Conservation (phyloP, 1,140 invertebrate genomes). For the Bilobella aurantiaca region DNA sequence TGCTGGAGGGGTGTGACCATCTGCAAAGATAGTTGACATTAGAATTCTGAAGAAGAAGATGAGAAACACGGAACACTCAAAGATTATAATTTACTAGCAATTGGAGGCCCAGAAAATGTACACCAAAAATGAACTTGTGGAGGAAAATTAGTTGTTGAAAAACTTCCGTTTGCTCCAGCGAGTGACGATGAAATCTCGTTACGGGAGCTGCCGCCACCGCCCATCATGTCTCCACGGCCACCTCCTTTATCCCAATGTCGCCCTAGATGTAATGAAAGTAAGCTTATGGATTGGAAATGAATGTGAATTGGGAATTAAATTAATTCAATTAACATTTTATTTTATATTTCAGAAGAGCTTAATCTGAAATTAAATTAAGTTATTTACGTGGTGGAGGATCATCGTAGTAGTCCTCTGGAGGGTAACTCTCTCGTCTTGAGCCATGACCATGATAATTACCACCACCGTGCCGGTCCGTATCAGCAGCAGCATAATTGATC, state of each 20-base stretch:
- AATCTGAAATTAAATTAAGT: too few species aligned
- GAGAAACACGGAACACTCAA: background rate
- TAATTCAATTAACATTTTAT: too few species aligned
- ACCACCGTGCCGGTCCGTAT: background rate
- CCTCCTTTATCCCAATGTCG: slow-evolving; percentile 26
- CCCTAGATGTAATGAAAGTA: background rate
- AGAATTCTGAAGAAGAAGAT: background rate
- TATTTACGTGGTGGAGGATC: background rate
- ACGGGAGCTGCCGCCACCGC: slow-evolving; percentile 16
- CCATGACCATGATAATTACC: background rate
- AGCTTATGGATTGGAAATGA: background rate
- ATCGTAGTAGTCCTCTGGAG: background rate
- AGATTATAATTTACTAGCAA: slow-evolving; percentile 15
- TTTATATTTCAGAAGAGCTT: too few species aligned
- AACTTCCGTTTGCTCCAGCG: background rate
- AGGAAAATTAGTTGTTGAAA: slow-evolving; percentile 27
- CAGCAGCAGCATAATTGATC: slow-evolving; percentile 29
- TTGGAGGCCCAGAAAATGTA: slow-evolving; percentile 34
- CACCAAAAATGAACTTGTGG: slow-evolving; percentile 36
- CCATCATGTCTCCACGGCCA: slow-evolving; percentile 15
- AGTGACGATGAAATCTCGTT: slow-evolving; percentile 10
- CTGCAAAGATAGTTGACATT: background rate
- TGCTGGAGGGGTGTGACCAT: slow-evolving; percentile 33
- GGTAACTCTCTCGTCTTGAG: background rate
- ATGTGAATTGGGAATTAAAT: background rate